Evolutionary conservation across 2,797 vertebrate species (phyloP), one percentile per base, ranked within the genome.

Genomic region (Cheirogaleus major): DNA sequence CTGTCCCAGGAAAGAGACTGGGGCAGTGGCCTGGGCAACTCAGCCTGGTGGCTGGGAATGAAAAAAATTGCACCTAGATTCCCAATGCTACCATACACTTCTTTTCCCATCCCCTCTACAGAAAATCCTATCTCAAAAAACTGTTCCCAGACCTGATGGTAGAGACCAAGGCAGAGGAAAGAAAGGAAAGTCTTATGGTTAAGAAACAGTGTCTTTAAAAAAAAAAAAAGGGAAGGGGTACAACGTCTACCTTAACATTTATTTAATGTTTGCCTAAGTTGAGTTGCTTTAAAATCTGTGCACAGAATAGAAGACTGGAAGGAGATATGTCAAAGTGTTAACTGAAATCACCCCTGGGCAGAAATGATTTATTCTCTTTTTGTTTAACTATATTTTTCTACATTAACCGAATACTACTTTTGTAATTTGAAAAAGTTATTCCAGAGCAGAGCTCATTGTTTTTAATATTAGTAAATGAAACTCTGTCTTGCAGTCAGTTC

Each of bases 371-470:
- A n/a, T 94, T 93, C 63, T 82, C 27, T 83, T 75, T 88, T 86
- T 73, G 22, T 88, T 95, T 93, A 59, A 55, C 57, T 95, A 1
- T 90, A 59, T 95, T 97, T 96, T 84, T 85, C 88, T 91, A 27
- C 38, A 45, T 80, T 94, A 91, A 83, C 67, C 43, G 89, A 95
- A 72, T 80, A 84, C 57, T 92, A 83, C 69, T 93, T 76, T 52
- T 45, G 52, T 89, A 70, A 95, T 90, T 96, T 96, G 75, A 67
- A 95, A 83, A 93, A 72, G 52, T 93, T 79, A 86, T 86, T 89
- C 69, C 38, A 86, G 95, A 76, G 55, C 89, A 90, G 38, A 92
- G 78, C 23, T 88, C 83, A 91, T 89, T 72, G 43, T 67, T 89
- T 78, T 95, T 93, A 85, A 81, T 72, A 75, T 11, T 84, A 52